phyloP scores from a whole-genome alignment of 1,140 invertebrate species.

The Trichonephila clavipes region DNA sequence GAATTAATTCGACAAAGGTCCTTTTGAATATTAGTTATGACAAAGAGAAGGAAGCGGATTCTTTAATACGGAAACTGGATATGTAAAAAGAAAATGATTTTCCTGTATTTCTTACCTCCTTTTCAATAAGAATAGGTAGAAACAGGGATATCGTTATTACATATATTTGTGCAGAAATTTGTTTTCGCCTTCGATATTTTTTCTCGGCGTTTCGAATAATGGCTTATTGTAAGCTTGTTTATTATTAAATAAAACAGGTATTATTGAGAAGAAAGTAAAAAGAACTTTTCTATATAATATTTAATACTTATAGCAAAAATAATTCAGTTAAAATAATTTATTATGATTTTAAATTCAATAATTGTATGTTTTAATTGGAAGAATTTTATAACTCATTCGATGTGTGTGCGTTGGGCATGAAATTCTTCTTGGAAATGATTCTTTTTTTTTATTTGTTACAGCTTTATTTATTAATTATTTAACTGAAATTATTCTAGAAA shows the following conservation, averaged over 20 bases:
- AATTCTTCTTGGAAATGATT: too few relatives aligned
- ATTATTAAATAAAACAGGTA: neutral
- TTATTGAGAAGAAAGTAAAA: neutral
- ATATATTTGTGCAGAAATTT: neutral
- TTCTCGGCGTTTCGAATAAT: neutral
- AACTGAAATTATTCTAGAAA: too few relatives aligned
- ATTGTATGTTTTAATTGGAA: too few relatives aligned
- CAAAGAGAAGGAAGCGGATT: neutral
- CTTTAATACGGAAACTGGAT: neutral
- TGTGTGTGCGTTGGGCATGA: too few relatives aligned
- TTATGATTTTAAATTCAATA: too few relatives aligned
- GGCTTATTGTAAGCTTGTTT: neutral
- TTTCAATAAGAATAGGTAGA: neutral
- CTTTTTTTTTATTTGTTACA: too few relatives aligned
- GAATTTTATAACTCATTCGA: too few relatives aligned
- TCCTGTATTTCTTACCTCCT: neutral
- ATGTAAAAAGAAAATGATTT: neutral
- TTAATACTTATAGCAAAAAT: too few relatives aligned
- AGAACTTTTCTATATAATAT: neutral
- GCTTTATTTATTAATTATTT: too few relatives aligned
- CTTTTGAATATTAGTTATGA: slow-evolving; percentile 16
- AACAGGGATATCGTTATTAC: neutral
- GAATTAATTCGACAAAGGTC: neutral
- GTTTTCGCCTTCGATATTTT: neutral
- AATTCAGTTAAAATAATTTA: too few relatives aligned